Evolutionary conservation across 2,888 invertebrate species (phyloP).

Genomic region (Melinaea marsaeus): DNA sequence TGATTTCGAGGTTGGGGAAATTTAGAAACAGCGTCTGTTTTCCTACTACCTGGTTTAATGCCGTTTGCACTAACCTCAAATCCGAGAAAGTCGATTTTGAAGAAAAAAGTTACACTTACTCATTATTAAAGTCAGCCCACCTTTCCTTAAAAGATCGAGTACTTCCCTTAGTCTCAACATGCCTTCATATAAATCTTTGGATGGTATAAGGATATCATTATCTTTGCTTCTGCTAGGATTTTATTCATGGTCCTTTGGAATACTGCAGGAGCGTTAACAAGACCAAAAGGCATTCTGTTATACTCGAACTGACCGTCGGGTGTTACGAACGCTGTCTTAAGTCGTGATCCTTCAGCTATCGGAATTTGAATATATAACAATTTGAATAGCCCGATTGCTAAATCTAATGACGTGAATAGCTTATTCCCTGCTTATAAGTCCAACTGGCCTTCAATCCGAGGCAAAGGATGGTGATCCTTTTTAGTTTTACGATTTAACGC

Average conservation of each 20-base stretch:
- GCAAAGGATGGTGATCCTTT: not conserved
- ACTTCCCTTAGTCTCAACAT: not conserved
- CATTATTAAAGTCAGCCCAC: no score
- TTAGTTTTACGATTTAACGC: not conserved
- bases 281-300: not conserved
- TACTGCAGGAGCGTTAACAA: not conserved
- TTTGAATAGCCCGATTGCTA: not conserved
- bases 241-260: not conserved
- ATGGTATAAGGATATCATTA: not conserved
- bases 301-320: not conserved
- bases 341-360: not conserved
- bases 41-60: conserved; percentile 33
- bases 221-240: not conserved
- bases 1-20: conserved; percentile 33
- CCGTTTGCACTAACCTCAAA: conserved; percentile 32
- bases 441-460: not conserved
- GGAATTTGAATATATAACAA: not conserved
- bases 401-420: not conserved
- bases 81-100: conserved; percentile 19
- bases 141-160: not conserved
- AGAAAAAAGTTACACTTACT: conserved; percentile 11
- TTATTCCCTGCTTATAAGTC: not conserved
- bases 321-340: not conserved
- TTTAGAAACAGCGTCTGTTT: conserved; percentile 31
- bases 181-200: conserved; percentile 7